Evolutionary conservation across 2,113 vertebrate species (phyloP).

Genomic region (Hypocryptadius cinnamomeus): DNA sequence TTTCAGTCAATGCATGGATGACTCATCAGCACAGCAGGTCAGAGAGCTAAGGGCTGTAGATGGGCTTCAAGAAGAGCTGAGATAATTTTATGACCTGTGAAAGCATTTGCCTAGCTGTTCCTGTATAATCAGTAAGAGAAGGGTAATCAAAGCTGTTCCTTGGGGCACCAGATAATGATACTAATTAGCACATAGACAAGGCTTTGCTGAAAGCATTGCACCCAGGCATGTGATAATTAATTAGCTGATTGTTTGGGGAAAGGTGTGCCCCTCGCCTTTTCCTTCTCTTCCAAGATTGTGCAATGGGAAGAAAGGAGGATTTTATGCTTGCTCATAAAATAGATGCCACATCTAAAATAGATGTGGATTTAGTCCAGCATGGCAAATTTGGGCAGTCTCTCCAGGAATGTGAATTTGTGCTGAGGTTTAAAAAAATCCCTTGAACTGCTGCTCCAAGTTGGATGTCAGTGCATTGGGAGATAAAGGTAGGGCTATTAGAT

Average conservation of each 20-base stretch:
- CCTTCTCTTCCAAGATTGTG: neutral
- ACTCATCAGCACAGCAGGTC: constrained; percentile 28
- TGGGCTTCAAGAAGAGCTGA: neutral
- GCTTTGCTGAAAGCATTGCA: constrained; percentile 28
- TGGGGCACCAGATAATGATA: constrained; percentile 31
- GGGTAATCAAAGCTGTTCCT: constrained; percentile 38
- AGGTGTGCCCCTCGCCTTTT: neutral
- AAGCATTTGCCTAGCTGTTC: neutral
- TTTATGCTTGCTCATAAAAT: neutral
- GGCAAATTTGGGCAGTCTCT: neutral
- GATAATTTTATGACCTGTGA: constrained; percentile 9
- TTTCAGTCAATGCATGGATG: neutral
- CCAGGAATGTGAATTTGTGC: neutral
- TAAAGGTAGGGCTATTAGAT: neutral
- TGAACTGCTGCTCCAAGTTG: neutral
- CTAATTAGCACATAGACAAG: constrained; percentile 35
- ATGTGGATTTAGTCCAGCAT: neutral
- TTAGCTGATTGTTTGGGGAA: constrained; percentile 34
- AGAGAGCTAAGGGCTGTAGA: neutral
- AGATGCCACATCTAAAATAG: neutral
- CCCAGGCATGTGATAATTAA: constrained; percentile 31
- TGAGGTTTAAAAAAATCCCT: neutral
- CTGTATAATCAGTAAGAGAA: constrained; percentile 21
- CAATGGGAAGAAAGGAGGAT: neutral
- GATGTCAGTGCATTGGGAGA: neutral